Conservation (phyloP, 37 sponge, comb jelly and placozoan species). For the Oscarella lobularis region DNA sequence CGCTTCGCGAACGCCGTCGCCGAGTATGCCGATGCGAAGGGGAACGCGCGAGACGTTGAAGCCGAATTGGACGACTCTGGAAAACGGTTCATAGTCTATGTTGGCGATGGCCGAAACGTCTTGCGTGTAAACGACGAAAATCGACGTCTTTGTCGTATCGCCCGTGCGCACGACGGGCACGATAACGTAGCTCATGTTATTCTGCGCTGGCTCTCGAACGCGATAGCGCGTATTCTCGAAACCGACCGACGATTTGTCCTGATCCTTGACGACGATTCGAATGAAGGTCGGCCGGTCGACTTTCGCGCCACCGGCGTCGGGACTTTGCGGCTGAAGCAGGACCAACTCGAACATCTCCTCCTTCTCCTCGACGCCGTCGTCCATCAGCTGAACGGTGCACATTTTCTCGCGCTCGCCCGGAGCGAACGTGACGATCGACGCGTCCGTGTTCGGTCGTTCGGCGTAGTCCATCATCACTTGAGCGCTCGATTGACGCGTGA, state of each 20-base stretch:
- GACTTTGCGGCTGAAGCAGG: background rate
- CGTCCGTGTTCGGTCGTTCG: background rate
- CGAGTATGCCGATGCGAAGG: background rate
- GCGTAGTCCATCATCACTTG: slow-evolving; percentile 1
- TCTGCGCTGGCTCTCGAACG: background rate
- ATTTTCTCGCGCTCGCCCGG: background rate
- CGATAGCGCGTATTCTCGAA: background rate
- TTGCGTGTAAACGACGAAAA: background rate
- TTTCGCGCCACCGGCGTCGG: background rate
- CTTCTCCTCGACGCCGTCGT: background rate
- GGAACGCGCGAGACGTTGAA: background rate
- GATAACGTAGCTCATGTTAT: background rate
- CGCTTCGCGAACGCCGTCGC: background rate
- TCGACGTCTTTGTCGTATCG: background rate
- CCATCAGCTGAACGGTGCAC: background rate
- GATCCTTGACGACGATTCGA: background rate
- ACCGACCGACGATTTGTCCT: too few species aligned
- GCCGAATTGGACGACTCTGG: background rate
- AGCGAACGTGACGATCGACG: background rate
- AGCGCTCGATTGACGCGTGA: background rate
- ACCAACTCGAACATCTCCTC: background rate
- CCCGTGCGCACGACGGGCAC: background rate
- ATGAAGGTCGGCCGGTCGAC: background rate
- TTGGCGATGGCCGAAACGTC: background rate
- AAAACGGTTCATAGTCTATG: background rate